Percentiles rank a stretch among this genome's conserved stretches.
Evolutionary conservation across 2,797 vertebrate species (phyloP).

Genomic region (Falco rusticolus): DNA sequence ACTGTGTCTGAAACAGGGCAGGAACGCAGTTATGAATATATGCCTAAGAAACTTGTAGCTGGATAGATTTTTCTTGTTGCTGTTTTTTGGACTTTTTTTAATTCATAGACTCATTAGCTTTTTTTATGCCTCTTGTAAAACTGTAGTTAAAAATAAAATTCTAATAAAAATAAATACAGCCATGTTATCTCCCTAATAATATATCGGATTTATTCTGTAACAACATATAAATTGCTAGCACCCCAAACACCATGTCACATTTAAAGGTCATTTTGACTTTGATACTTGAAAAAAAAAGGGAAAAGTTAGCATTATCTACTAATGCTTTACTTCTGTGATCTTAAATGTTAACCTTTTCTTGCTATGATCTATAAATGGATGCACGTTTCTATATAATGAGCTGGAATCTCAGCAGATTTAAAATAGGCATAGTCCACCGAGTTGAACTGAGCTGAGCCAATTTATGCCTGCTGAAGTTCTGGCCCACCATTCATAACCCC

Average conservation of each 20-base stretch:
- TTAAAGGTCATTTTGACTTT: conserved; percentile 36
- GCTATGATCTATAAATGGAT: background rate
- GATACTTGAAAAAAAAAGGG: background rate
- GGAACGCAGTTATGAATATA: background rate
- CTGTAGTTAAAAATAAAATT: conserved; percentile 33
- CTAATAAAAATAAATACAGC: conserved; percentile 7
- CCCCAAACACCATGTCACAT: background rate
- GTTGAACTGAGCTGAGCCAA: background rate
- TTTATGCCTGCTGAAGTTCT: conserved; percentile 6
- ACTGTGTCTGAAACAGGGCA: background rate
- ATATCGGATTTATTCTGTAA: background rate
- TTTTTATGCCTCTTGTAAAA: conserved; percentile 16
- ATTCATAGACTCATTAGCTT: background rate
- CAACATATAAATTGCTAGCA: background rate
- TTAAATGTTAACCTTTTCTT: conserved; percentile 32
- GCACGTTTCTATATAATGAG: conserved; percentile 15
- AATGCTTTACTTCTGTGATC: conserved; percentile 1
- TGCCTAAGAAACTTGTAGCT: background rate
- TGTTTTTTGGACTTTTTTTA: background rate
- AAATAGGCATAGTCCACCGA: background rate
- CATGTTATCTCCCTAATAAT: background rate
- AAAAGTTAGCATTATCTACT: background rate
- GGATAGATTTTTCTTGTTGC: background rate
- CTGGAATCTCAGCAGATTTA: conserved; percentile 28
- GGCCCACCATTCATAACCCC: background rate